phyloP scores from a whole-genome alignment of 1,140 invertebrate genomes.

The Dinoponera quadriceps region DNA sequence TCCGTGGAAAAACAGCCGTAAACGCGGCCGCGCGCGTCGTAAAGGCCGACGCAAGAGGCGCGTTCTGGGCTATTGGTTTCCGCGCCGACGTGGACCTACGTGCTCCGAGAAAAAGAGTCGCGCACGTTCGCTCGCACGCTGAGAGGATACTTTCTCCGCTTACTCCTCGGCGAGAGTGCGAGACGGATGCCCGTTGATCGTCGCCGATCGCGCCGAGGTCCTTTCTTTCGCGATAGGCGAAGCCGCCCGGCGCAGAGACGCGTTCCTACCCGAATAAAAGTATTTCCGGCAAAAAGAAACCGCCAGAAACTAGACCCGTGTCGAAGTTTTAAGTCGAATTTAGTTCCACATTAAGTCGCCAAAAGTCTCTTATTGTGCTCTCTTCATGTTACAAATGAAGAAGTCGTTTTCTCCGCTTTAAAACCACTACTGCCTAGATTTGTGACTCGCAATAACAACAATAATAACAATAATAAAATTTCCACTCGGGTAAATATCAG shows the following conservation, averaged over 20 bases:
- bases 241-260: slow-evolving; percentile 30
- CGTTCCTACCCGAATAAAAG: background rate
- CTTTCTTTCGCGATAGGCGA: slow-evolving; percentile 40
- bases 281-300: too few relatives aligned
- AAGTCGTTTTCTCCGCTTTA: too few relatives aligned
- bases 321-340: too few relatives aligned
- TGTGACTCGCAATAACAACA: slow-evolving; percentile 23
- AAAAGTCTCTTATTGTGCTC: too few relatives aligned
- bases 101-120: slow-evolving; percentile 56
- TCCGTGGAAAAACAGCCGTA: slow-evolving; percentile 63
- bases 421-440: too few relatives aligned
- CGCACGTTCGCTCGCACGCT: slow-evolving; percentile 38
- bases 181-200: slow-evolving; percentile 56
- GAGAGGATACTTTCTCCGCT: slow-evolving; percentile 74
- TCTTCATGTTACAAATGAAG: too few relatives aligned
- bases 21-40: slow-evolving; percentile 56
- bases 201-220: slow-evolving; percentile 52
- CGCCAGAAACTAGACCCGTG: too few relatives aligned
- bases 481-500: background rate
- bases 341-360: too few relatives aligned
- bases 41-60: slow-evolving; percentile 57
- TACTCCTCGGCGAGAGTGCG: slow-evolving; percentile 9
- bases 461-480: background rate
- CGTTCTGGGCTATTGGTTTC: slow-evolving; percentile 65
- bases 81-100: slow-evolving; percentile 32